Evolutionary conservation across 2,113 vertebrate species (phyloP).

Genomic region (Paralichthys olivaceus): DNA sequence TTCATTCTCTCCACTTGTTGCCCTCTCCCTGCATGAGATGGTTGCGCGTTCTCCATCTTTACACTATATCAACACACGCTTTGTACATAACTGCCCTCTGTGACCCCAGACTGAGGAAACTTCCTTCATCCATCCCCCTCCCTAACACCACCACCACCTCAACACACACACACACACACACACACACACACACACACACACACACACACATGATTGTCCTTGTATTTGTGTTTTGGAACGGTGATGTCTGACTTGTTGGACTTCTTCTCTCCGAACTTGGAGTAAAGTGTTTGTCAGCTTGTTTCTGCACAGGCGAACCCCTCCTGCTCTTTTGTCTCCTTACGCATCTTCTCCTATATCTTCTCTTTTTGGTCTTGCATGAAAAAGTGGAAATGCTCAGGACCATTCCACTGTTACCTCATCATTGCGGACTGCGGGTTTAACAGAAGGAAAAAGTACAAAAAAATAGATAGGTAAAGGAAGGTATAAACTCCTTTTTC

Average conservation of each 20-base stretch:
- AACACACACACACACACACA: not conserved
- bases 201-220: too few species aligned
- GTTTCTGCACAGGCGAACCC: slow-evolving; percentile 55
- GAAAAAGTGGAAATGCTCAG: not conserved
- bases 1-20: slow-evolving; percentile 75
- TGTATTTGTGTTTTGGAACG: slow-evolving; percentile 1
- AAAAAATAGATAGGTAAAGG: slow-evolving; percentile 15
- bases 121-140: slow-evolving; percentile 43
- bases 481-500: slow-evolving; percentile 31
- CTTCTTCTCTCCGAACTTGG: slow-evolving; percentile 41
- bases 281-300: slow-evolving; percentile 60
- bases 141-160: slow-evolving; percentile 11
- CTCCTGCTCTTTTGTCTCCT: slow-evolving; percentile 27
- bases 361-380: not conserved
- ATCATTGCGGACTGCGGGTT: not conserved
- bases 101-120: slow-evolving; percentile 56
- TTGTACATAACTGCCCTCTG: slow-evolving; percentile 71
- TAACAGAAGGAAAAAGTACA: slow-evolving; percentile 11
- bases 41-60: slow-evolving; percentile 69
- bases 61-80: slow-evolving; percentile 75
- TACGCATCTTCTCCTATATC: not conserved
- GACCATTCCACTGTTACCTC: not conserved
- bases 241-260: slow-evolving; percentile 7
- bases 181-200: not conserved
- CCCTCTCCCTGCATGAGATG: slow-evolving; percentile 67